A percentile compares a stretch with the other conserved stretches of the same genome.
phyloP scores from a whole-genome alignment of 2,888 invertebrate genomes.

The Thymelicus acteon region DNA sequence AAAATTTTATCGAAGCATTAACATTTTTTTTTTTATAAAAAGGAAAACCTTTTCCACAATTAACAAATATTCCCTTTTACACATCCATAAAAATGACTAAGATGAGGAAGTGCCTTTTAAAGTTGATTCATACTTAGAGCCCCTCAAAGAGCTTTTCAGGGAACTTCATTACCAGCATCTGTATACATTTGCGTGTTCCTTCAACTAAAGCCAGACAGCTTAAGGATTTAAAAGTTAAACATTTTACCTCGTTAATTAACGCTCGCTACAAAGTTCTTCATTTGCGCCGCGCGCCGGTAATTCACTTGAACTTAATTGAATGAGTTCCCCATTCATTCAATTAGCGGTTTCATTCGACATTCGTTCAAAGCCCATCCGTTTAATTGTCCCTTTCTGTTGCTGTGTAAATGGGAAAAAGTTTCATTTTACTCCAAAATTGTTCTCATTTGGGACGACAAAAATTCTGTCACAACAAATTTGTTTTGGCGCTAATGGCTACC shows the following conservation, averaged over 20 bases:
- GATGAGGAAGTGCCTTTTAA: background rate
- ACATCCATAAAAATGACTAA: too few species aligned
- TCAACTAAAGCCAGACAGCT: slow-evolving; percentile 26
- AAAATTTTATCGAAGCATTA: too few species aligned
- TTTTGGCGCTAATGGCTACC: slow-evolving; percentile 12
- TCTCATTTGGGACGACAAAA: slow-evolving; percentile 8
- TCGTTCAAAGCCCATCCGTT: slow-evolving; percentile 44
- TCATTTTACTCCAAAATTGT: background rate
- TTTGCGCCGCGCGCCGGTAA: slow-evolving; percentile 47
- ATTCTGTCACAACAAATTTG: slow-evolving; percentile 16
- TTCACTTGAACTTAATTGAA: slow-evolving; percentile 54
- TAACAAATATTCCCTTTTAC: too few species aligned
- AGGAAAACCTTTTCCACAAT: too few species aligned
- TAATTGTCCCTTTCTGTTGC: slow-evolving; percentile 46
- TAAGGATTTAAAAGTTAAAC: slow-evolving; percentile 32
- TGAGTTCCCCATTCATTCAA: slow-evolving; percentile 62
- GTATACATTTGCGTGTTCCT: slow-evolving; percentile 8
- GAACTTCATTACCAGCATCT: slow-evolving; percentile 23
- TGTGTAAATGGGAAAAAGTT: background rate
- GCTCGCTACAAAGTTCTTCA: slow-evolving; percentile 45
- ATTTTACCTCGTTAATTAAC: slow-evolving; percentile 40
- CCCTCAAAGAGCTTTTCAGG: slow-evolving; percentile 12
- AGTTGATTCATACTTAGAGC: slow-evolving; percentile 6
- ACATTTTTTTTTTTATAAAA: too few species aligned
- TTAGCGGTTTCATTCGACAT: slow-evolving; percentile 55